Evolutionary conservation across 2,113 vertebrate genomes (phyloP).

Genomic region (Catharus minimus): DNA sequence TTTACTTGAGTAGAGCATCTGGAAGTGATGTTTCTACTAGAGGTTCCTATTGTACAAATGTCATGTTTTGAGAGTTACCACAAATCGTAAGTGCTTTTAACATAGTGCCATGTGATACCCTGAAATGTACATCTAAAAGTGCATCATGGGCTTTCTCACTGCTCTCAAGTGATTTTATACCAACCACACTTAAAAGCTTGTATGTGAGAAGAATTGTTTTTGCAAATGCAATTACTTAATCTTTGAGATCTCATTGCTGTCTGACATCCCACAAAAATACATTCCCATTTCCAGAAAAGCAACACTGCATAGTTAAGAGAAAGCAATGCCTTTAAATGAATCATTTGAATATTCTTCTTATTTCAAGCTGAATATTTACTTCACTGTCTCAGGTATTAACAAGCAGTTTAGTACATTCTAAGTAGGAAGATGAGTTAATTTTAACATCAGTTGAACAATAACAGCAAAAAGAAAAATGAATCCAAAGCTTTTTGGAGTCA

Average conservation of each 20-base stretch:
- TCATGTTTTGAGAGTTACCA: neutral
- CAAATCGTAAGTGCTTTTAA: neutral
- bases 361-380: neutral
- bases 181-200: neutral
- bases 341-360: neutral
- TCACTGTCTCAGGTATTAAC: neutral
- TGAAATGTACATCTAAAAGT: constrained; percentile 26
- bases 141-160: neutral
- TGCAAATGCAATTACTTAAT: neutral
- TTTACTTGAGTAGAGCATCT: neutral
- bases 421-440: constrained; percentile 29
- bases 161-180: neutral
- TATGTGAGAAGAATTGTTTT: neutral
- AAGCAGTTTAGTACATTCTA: constrained; percentile 30
- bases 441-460: neutral
- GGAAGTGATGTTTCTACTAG: neutral
- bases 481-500: constrained; percentile 13
- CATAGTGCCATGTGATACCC: neutral
- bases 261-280: neutral
- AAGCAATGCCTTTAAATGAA: neutral
- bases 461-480: neutral
- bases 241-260: neutral
- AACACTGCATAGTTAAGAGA: neutral
- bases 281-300: neutral
- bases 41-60: neutral